phyloP scores from a whole-genome alignment of 1,140 invertebrate species.

The Drosophila varians region DNA sequence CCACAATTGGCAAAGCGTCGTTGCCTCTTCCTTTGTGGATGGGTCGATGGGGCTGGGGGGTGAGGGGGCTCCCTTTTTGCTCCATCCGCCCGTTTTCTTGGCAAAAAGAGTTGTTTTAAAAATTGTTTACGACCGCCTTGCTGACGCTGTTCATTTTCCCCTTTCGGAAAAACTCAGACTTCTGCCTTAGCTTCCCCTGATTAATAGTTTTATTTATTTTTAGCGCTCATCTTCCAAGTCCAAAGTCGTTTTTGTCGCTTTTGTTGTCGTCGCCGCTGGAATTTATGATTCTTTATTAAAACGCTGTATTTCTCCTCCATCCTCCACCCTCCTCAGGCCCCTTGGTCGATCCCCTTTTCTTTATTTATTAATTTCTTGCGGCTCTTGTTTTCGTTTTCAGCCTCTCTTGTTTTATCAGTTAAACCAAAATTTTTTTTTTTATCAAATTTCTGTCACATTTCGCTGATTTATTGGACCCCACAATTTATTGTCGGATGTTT shows the following conservation, averaged over 20 bases:
- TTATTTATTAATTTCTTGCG: constrained; percentile 13
- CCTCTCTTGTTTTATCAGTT: constrained; percentile 61
- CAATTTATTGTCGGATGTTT: constrained; percentile 47
- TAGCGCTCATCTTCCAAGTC: constrained; percentile 78
- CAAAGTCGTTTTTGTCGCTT: constrained; percentile 60
- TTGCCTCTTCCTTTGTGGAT: no score
- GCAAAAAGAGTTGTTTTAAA: constrained; percentile 82
- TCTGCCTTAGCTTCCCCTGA: constrained; percentile 60
- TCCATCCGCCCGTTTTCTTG: constrained; percentile 39
- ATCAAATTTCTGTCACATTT: constrained; percentile 77
- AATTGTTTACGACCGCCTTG: constrained; percentile 74
- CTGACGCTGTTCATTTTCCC: constrained; percentile 79
- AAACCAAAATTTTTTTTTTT: constrained; percentile 57
- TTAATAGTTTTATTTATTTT: constrained; percentile 82
- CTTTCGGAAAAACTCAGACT: constrained; percentile 47
- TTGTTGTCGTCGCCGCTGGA: constrained; percentile 60
- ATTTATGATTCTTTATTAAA: constrained; percentile 81
- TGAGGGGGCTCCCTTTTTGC: not conserved
- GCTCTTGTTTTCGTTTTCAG: constrained; percentile 15
- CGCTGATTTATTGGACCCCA: constrained; percentile 58
- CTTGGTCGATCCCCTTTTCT: not conserved
- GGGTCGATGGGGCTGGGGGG: no score
- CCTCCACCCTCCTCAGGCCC: not conserved
- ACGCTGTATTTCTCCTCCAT: constrained; percentile 67
- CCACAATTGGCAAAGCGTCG: constrained; percentile 71